Base-by-base conservation (phyloP, 2,113 vertebrate species). In the Plectropomus leopardus region DNA sequence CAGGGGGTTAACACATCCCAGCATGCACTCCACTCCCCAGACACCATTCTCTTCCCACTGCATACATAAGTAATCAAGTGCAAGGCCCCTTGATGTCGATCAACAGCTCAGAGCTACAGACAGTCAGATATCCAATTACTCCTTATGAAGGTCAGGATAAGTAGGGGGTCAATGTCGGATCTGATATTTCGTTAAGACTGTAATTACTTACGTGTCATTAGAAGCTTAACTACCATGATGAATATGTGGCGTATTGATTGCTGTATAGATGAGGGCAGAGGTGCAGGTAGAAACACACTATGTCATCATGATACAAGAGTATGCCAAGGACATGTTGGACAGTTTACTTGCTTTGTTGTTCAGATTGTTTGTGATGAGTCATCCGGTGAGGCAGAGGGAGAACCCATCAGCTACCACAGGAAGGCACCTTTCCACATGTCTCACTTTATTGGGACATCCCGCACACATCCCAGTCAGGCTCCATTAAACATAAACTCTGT, bases 11-110 rank as follows among this genome's bases (percentile, higher is more conserved):
- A 89, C 75, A 89, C 79, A 89, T 89, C 82, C 87, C 84, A 84
- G 87, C 86, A 70, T 83, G 88, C 78, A 70, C 89, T 86, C 45
- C 76, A 74, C 80, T 90, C 85, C 88, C 81, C 57, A 79, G 89
- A 90, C 71, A 68, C 72, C 72, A 55, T 71, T 88, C 76, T 81
- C 82, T 86, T 86, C 51, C 77, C 81, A 75, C 64, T 34, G 80
- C 87, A 93, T 92, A 76, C 87, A 85, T 89, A 92, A 92, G 77
- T 92, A 88, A 94, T 91, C 74, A 58, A 85, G 89, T 68, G 66
- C 82, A 68, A 80, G 78, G 84, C 71, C 75, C 72, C 82, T 86
- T 86, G 70, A 81, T 90, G 87, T 85, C 73, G 45, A 86, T 87
- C 72, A 87, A 60, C 85, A 82, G 71, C 72, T 86, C 40, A 64